Conservation (phyloP, 2,113 vertebrate species). For the Megaptera novaeangliae region DNA sequence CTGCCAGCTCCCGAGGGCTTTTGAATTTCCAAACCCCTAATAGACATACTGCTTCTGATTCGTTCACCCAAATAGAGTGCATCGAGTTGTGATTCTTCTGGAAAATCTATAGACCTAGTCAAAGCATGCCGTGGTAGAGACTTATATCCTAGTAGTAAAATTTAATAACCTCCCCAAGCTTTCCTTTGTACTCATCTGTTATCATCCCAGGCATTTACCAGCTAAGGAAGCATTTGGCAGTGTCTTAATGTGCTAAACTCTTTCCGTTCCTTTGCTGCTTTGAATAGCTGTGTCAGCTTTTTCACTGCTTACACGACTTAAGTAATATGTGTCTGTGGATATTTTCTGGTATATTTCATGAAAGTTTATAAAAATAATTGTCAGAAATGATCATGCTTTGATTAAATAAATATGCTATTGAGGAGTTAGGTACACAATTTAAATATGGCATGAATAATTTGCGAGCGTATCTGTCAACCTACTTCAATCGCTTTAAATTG, state of each 20-base stretch:
- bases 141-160: background rate
- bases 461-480: constrained; percentile 61
- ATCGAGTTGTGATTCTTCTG: background rate
- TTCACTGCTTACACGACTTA: constrained; percentile 59
- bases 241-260: constrained; percentile 30
- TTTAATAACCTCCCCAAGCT: constrained; percentile 51
- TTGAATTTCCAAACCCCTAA: background rate
- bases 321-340: constrained; percentile 65
- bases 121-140: constrained; percentile 6
- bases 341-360: constrained; percentile 66
- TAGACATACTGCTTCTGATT: background rate
- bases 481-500: constrained; percentile 64
- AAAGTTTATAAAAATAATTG: constrained; percentile 76
- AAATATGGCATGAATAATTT: constrained; percentile 77
- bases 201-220: constrained; percentile 24
- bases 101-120: constrained; percentile 21
- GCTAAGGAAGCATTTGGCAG: constrained; percentile 15
- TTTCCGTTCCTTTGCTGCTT: constrained; percentile 21
- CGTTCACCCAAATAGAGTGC: background rate
- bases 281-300: constrained; percentile 59
- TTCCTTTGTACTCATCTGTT: constrained; percentile 51
- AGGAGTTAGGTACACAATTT: constrained; percentile 66
- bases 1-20: background rate
- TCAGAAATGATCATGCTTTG: constrained; percentile 75
- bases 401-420: constrained; percentile 77